These are phyloP conservation scores for Malaclemys terrapin DNA, from an alignment of 2,113 vertebrate genomes.

Conservation along the genomic window DNA sequence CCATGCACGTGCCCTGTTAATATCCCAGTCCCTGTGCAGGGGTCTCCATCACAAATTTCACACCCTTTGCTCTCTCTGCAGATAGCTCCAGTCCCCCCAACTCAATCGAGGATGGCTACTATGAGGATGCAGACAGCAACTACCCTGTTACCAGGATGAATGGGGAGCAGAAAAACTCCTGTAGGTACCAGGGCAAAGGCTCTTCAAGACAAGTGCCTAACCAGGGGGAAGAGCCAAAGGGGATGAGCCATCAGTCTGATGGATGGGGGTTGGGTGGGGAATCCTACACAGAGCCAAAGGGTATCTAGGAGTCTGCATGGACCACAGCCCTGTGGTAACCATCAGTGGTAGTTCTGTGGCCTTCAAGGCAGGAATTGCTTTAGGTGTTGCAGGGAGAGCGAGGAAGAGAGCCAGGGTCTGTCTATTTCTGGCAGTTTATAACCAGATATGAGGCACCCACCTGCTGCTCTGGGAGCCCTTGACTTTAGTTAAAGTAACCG, in stretches of 20 bases:
- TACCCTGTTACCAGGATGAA: slow-evolving; percentile 93
- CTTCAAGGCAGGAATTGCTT: not conserved
- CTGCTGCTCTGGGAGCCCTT: not conserved
- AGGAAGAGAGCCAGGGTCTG: not conserved
- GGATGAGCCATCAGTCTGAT: not conserved
- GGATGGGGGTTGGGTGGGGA: not conserved
- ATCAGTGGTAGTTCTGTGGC: not conserved
- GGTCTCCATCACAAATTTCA: not conserved
- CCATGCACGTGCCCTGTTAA: not conserved
- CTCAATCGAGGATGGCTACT: slow-evolving; percentile 93
- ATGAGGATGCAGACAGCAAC: slow-evolving; percentile 96
- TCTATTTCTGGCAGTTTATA: not conserved
- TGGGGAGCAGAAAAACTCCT: slow-evolving; percentile 91
- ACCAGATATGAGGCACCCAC: not conserved
- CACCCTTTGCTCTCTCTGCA: slow-evolving; percentile 68
- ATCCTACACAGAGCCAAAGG: not conserved
- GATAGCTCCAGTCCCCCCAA: slow-evolving; percentile 92
- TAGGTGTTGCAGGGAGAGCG: not conserved
- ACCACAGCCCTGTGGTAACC: not conserved
- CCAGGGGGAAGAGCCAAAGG: accelerated
- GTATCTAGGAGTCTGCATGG: not conserved
- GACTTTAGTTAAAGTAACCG: not conserved
- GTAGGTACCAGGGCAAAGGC: slow-evolving; percentile 78
- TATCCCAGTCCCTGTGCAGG: not conserved
- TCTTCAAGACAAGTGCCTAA: not conserved